Evolutionary conservation across 64 coral and sea anemone species (phyloP).

Genomic region (Actinia tenebrosa): DNA sequence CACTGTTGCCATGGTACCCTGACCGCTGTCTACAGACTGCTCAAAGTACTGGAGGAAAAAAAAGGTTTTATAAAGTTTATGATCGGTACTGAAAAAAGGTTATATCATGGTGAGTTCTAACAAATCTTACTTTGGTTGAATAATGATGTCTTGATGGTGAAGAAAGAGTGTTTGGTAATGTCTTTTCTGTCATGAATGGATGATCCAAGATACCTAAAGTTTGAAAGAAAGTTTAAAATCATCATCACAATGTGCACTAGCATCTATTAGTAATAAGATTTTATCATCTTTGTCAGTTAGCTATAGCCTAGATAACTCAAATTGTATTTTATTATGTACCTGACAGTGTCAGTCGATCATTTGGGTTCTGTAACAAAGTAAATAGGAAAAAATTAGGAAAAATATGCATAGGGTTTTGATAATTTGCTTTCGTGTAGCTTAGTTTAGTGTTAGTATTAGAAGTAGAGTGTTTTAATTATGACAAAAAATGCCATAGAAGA

Average conservation of each 20-base stretch:
- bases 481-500: too few species aligned
- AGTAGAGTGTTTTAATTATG: too few species aligned
- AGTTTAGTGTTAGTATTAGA: too few species aligned
- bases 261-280: background rate
- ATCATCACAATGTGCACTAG: background rate
- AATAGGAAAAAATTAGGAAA: background rate
- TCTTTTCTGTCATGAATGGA: slow-evolving; percentile 88
- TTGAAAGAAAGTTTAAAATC: background rate
- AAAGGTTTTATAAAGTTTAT: background rate
- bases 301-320: too few species aligned
- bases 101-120: background rate
- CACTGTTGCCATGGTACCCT: slow-evolving; percentile 92
- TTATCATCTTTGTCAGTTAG: background rate
- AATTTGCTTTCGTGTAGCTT: too few species aligned
- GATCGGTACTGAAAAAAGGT: background rate
- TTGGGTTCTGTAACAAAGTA: slow-evolving; percentile 76
- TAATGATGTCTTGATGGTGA: slow-evolving; percentile 30
- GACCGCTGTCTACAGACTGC: slow-evolving; percentile 89
- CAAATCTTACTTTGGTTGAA: slow-evolving; percentile 1
- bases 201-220: slow-evolving; percentile 93
- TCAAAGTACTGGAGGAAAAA: slow-evolving; percentile 33
- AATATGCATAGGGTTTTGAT: too few species aligned
- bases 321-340: slow-evolving; percentile 29
- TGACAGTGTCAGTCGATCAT: slow-evolving; percentile 86
- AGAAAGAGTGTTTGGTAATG: slow-evolving; percentile 43